Conservation (phyloP, 2,888 invertebrate species). For the Lasioglossum oenotherae region DNA sequence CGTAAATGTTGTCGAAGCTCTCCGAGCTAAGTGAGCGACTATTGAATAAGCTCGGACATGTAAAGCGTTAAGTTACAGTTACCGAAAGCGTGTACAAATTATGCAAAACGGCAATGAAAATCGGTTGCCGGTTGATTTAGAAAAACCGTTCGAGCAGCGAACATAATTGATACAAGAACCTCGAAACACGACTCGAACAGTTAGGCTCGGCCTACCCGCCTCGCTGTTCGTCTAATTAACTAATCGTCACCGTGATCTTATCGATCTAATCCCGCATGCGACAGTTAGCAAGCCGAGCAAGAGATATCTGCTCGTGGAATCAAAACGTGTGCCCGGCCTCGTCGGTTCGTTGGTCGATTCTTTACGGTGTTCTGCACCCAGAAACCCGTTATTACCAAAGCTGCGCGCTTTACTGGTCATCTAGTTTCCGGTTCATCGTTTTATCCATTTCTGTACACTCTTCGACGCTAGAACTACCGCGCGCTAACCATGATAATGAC, state of each 20-base stretch:
- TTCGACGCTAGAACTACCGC: too few species aligned
- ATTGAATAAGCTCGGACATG: neutral
- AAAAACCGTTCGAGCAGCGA: constrained; percentile 12
- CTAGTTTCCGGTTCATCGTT: constrained; percentile 44
- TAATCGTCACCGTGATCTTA: constrained; percentile 68
- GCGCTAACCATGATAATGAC: neutral
- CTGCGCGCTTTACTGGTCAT: constrained; percentile 31
- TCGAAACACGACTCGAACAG: constrained; percentile 45
- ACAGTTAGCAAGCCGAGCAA: constrained; percentile 57
- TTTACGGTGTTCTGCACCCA: constrained; percentile 36
- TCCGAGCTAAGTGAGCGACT: neutral
- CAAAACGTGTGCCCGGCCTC: constrained; percentile 46
- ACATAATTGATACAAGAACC: constrained; percentile 52
- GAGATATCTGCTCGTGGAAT: constrained; percentile 62
- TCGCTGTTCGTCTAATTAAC: constrained; percentile 68
- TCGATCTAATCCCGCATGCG: constrained; percentile 69
- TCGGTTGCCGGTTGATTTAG: neutral
- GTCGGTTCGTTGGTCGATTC: constrained; percentile 36
- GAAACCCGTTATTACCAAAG: constrained; percentile 59
- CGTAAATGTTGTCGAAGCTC: neutral
- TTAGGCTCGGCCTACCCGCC: constrained; percentile 37
- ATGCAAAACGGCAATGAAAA: neutral
- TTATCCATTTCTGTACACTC: neutral
- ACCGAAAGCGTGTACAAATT: neutral
- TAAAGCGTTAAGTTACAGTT: neutral